Evolutionary conservation across 2,888 invertebrate genomes (phyloP), one percentile per base, ranked within the genome.

Genomic region (Trisateles emortualis): DNA sequence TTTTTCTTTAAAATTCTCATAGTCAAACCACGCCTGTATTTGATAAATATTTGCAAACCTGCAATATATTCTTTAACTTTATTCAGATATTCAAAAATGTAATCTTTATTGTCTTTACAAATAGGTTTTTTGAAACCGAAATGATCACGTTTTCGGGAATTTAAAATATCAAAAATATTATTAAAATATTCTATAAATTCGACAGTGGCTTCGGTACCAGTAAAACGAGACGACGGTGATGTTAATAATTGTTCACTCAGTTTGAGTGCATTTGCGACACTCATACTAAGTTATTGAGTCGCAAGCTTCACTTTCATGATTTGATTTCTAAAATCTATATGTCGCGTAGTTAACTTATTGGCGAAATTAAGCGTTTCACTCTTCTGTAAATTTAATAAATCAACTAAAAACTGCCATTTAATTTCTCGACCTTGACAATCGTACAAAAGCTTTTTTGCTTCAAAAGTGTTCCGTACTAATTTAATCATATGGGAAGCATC

Each of bases 401-500:
- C 46, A 1, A 52, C 47, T 5, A 73, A 22, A 11, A 63, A 39
- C n/a, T 64, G 48, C 68, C 68, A 72, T 39, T 49, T 58, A 11
- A 69, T 50, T 43, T 53, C 22, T 10, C 52, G 19, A 6, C 14
- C 45, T 32, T 61, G n/a, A 14, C 42, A 11, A 16, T 68, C 53
- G 9, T 52, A 53, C 1, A 71, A 16, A 3, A 42, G 0, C 29
- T 44, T 45, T 49, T 69, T 68, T 1, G 24, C 16, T 41, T 70
- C 68, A 19, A 71, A 69, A 0, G 52, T 45, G 32, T 70, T 68
- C 19, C 68, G 51, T 2, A 68, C 55, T 11, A 66, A 11, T 67
- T 71, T 68, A 0, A 70, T 51, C 13, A 62, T 54, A 38, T 71
- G 65, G 39, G 61, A 60, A 6, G 67, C 64, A 14, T 74, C 72